Evolutionary conservation across 1,140 invertebrate genomes (phyloP), one percentile per base, ranked within the genome.

Genomic region (Trypoxylus dichotomus): DNA sequence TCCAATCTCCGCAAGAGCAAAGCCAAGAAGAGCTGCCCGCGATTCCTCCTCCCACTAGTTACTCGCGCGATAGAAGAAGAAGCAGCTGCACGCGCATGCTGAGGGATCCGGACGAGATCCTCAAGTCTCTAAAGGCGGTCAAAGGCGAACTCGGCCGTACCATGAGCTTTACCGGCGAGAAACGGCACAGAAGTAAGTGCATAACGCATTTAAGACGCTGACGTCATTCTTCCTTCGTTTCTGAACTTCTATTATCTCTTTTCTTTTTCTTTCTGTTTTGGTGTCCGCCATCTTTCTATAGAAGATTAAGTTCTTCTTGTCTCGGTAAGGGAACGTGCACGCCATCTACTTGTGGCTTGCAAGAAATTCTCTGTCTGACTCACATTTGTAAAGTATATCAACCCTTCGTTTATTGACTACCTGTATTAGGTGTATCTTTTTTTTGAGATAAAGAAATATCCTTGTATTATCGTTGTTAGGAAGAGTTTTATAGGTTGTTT

Each of bases 71-170:
- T 83, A 87, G 93, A 77, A 90, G 94, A 32, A 91, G 94, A 24
- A 95, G 94, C 82, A 94, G 93, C 32, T 93, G 93, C 82, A 91
- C 92, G 21, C 90, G 93, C 27, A 86, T 88, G 21, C 85, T 88
- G 82, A 90, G 93, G 81, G 94, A 95, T 86, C 93, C 93, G 0
- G 94, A 95, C 82, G 94, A 95, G 85, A 94, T 95, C 79, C 83
- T 95, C 75, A 92, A 92, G 81, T 92, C 90, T 60, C 86, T 95
- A 79, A 94, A 94, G 83, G 92, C 92, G 72, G 92, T 93, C 58
- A 94, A 94, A 83, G 93, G 93, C 76, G 93, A 95, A 84, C 88
- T 94, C 8, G 92, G 92, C 73, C 89, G 93, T 58, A 94, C 93
- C 43, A 93, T 94, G 90, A 94, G 93, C 82, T 88, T 94, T 76